Evolutionary conservation across 2,888 invertebrate species (phyloP).

Genomic region (Mystacides longicornis): DNA sequence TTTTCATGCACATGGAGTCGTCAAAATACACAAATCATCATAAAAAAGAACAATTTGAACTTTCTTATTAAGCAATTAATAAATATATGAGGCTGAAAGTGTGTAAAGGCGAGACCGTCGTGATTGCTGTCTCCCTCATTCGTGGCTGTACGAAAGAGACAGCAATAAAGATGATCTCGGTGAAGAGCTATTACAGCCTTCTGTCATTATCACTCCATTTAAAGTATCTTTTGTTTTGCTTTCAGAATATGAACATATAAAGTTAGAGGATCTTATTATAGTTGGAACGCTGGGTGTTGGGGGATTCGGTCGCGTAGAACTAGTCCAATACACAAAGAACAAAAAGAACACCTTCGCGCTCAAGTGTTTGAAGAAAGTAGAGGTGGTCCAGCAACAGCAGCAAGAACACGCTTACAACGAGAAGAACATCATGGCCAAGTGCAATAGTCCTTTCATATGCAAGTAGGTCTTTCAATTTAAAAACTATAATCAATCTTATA

Average conservation of each 20-base stretch:
- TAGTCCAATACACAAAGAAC: constrained; percentile 56
- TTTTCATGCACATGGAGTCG: too few relatives aligned
- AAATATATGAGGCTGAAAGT: too few relatives aligned
- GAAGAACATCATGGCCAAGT: constrained; percentile 74
- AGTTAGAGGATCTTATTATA: constrained; percentile 70
- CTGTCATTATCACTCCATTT: too few relatives aligned
- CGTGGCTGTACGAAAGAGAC: too few relatives aligned
- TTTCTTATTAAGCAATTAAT: too few relatives aligned
- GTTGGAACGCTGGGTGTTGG: constrained; percentile 86
- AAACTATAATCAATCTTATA: too few relatives aligned
- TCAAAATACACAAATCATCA: too few relatives aligned
- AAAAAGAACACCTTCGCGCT: constrained; percentile 63
- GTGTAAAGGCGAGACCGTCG: too few relatives aligned
- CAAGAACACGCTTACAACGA: constrained; percentile 86
- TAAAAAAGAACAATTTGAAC: too few relatives aligned
- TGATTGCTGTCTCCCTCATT: too few relatives aligned
- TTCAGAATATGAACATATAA: constrained; percentile 58
- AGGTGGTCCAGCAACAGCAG: constrained; percentile 82
- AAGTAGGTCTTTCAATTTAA: constrained; percentile 52
- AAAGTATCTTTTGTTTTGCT: not conserved
- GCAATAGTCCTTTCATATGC: constrained; percentile 72
- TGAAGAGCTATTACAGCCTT: too few relatives aligned
- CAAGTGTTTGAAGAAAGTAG: constrained; percentile 83
- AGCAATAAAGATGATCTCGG: too few relatives aligned
- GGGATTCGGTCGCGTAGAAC: constrained; percentile 84